Evolutionary conservation across 2,888 invertebrate genomes (phyloP).

Genomic region (Netelia fuscicornis): DNA sequence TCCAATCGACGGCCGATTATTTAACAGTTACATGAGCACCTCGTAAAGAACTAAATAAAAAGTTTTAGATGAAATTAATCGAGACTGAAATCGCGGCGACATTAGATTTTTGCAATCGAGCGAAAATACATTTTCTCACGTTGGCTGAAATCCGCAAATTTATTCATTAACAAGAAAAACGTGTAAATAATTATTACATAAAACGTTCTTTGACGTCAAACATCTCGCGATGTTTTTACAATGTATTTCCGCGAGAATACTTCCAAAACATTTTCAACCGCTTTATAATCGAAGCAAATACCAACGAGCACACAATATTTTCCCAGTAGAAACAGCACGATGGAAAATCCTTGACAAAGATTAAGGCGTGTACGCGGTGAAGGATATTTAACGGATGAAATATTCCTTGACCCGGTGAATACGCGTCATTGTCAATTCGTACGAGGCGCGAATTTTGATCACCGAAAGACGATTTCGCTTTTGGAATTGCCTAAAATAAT

Average conservation of each 20-base stretch:
- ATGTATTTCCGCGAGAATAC: background rate
- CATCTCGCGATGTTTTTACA: background rate
- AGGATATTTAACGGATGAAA: constrained; percentile 13
- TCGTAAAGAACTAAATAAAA: no score
- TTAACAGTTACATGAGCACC: no score
- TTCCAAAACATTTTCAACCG: background rate
- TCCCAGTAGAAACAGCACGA: background rate
- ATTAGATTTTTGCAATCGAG: no score
- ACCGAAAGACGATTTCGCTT: background rate
- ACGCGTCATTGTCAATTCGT: constrained; percentile 28
- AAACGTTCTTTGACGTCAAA: background rate
- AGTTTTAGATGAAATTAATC: no score
- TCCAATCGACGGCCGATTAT: no score
- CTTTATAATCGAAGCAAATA: background rate
- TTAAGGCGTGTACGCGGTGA: background rate
- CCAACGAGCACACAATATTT: background rate
- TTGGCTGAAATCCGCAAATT: no score
- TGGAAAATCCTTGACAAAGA: constrained; percentile 24
- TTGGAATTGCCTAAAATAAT: no score
- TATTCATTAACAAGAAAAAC: no score
- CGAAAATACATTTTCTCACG: no score
- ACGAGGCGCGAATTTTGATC: constrained; percentile 32
- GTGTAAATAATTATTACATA: background rate
- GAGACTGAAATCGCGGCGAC: no score
- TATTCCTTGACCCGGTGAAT: constrained; percentile 45